Percentiles rank a stretch among this genome's conserved stretches.
Conservation (phyloP, 1,140 invertebrate genomes). For the Drosophila insularis region DNA sequence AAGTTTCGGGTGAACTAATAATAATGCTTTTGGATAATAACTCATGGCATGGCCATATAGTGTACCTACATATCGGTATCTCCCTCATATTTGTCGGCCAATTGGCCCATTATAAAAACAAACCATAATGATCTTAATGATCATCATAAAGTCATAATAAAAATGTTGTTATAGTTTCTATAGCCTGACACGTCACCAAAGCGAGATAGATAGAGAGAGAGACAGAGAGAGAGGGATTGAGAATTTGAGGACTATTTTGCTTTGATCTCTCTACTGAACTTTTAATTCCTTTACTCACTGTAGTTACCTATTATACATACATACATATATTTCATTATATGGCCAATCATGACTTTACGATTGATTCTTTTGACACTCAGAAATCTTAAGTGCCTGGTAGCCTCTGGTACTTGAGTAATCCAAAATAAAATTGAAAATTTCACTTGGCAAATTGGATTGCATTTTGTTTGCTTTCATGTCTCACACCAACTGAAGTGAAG, state of each 20-base stretch:
- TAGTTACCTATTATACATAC: neutral
- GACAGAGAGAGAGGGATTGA: neutral
- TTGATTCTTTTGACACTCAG: neutral
- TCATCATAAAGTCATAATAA: slow-evolving; percentile 51
- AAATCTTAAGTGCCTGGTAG: neutral
- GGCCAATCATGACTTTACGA: neutral
- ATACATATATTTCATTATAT: neutral
- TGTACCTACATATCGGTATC: neutral
- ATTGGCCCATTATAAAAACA: slow-evolving; percentile 42
- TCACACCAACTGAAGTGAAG: neutral
- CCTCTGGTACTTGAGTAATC: neutral
- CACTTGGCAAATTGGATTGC: slow-evolving; percentile 2
- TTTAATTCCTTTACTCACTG: neutral
- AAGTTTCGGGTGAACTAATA: slow-evolving; percentile 16
- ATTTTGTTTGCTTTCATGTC: neutral
- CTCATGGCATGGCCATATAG: neutral
- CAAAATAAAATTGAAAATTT: neutral
- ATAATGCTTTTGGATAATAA: slow-evolving; percentile 10
- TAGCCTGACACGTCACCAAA: neutral
- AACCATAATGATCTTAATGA: slow-evolving; percentile 43
- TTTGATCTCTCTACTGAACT: neutral
- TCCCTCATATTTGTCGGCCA: slow-evolving; percentile 51
- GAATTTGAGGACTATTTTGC: neutral
- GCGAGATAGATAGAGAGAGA: neutral
- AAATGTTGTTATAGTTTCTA: neutral